Evolutionary conservation across 1,140 invertebrate species (phyloP), one percentile per base, ranked within the genome.

Genomic region (Achroia grisella): DNA sequence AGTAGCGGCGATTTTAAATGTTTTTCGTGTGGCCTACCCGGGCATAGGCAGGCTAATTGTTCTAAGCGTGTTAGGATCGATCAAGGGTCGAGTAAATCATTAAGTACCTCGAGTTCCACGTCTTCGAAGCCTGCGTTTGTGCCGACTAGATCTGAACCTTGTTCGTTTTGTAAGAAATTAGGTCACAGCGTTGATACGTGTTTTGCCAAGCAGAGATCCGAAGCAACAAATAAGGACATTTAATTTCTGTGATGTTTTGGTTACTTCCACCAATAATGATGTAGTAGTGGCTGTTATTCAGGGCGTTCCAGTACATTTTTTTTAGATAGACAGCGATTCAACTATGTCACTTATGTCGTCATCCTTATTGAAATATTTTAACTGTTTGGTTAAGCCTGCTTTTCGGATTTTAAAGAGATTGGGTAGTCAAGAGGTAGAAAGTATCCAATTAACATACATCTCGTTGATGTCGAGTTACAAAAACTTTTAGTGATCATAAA

Each of bases 261-360:
- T 8, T 10, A 42, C 10, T 4, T 10, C 8, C 8, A 11, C 1
- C 2, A n/a, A 11, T 10, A 47, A 29, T 3, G 65, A 64, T n/a
- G 35, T 69, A 0, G 34, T 2, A 13, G 34, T 37, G 0, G 66
- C 50, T 0, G 56, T 70, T 2, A 34, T 70, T 8, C 13, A 56
- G 3, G 56, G 66, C 1, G 41, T 57, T 27, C 57, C 62, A 0
- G 36, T 66, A 5, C 59, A 66, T 23, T 35, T 58, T 4, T 32
- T 65, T n/a, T n/a, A n/a, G 1, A 65, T 69, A 0, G 56, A 66
- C 27, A 69, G 58, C 10, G 58, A 58, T 8, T 54, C 60, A 0
- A 42, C 48, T 27, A 43, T 67, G 0, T 67, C 63, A 10, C 33
- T 62, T 1, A 53, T 62, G 9, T 62, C 61, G 1, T 54, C 0